Base-by-base conservation (phyloP, 2,113 vertebrate genomes). In the Tetrax tetrax region DNA sequence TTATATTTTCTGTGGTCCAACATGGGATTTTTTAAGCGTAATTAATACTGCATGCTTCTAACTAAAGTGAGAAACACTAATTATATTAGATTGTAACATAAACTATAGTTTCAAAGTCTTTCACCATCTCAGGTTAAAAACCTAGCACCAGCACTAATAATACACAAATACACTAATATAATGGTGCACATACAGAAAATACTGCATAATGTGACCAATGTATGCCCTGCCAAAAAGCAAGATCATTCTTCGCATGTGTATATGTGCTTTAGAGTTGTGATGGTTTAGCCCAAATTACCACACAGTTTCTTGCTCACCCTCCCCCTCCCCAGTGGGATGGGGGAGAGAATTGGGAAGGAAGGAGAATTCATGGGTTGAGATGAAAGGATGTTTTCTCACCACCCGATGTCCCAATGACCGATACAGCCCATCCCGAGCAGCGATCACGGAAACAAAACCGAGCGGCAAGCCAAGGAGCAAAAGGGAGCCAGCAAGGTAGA, bases 191-290 rank as follows among this genome's bases (percentile, higher is more conserved):
- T 15, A 43, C 7, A 74, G 38, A 35, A 75, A 47, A 54, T 12
- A 3, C 20, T 43, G 6, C 17, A 23, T 4, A 27, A 12, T 12
- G 20, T 61, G 28, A 33, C 31, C 29, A 24, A 5, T 43, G 12
- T 51, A 56, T 29, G 4, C 20, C 8, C 12, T 57, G 37, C 4
- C 17, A 65, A 79, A 89, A 82, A 41, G 4, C 8, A 70, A 75
- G 23, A 66, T 48, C 0, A 0, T 22, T 48, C 12, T 54, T 3
- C 28, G 12, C 25, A 16, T 16, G 12, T 7, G 2, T 12, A 23
- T 33, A 31, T 29, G 29, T 70, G 54, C 47, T 68, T 83, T 47
- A 81, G n/a, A 76, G 23, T 3, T 38, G 38, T 38, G 38, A 38
- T 38, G 38, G 38, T 38, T 38, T 38, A 38, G 38, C 38, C 38